Evolutionary conservation across 2,888 invertebrate species (phyloP).

Genomic region (Diarsia brunnea): DNA sequence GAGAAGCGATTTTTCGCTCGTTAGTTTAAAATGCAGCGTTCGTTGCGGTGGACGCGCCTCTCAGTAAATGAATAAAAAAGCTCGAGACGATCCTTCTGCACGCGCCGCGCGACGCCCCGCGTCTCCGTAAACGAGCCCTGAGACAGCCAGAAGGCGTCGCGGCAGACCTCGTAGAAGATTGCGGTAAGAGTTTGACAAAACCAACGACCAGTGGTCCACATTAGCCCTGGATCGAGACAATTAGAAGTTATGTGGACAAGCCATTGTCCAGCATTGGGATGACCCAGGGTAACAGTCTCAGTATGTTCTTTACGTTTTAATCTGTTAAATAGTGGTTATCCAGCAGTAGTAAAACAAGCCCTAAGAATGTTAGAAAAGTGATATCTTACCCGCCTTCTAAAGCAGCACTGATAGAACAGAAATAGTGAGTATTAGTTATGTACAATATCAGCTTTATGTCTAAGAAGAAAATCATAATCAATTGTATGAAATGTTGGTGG

Average conservation of each 20-base stretch:
- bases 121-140: too few relatives aligned
- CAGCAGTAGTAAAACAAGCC: not conserved
- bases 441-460: not conserved
- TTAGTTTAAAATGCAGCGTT: too few relatives aligned
- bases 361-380: slow-evolving; percentile 29
- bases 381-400: slow-evolving; percentile 93
- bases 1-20: too few relatives aligned
- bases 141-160: not conserved
- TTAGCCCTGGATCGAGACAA: not conserved
- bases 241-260: not conserved
- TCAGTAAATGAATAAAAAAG: too few relatives aligned
- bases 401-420: slow-evolving; percentile 91
- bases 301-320: too few relatives aligned
- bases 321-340: not conserved
- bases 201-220: not conserved
- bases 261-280: not conserved
- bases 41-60: too few relatives aligned
- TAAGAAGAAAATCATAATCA: not conserved
- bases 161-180: not conserved
- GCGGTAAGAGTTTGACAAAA: not conserved
- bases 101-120: too few relatives aligned
- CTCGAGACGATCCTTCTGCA: too few relatives aligned
- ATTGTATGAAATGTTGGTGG: not conserved
- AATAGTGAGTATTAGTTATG: slow-evolving; percentile 62
- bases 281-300: not conserved